phyloP scores from a whole-genome alignment of 2,888 invertebrate species.

The Incurvaria masculella region DNA sequence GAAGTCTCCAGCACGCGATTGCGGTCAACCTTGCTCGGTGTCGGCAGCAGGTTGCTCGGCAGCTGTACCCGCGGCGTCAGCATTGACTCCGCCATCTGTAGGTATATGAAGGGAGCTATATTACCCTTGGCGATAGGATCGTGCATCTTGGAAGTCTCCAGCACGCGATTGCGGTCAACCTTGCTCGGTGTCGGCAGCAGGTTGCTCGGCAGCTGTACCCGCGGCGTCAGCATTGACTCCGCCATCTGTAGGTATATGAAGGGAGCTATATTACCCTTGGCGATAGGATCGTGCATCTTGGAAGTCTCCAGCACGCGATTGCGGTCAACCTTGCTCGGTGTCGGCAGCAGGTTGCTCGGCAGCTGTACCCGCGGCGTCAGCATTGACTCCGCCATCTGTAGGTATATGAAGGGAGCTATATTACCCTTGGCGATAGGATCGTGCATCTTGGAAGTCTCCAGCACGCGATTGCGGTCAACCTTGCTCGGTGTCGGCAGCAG shows the following conservation, averaged over 20 bases:
- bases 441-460: not conserved
- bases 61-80: constrained; percentile 32
- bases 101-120: too few relatives aligned
- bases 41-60: constrained; percentile 22
- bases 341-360: constrained; percentile 22
- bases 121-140: too few relatives aligned
- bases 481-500: not conserved
- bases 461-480: not conserved
- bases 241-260: too few relatives aligned
- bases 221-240: too few relatives aligned
- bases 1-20: not conserved
- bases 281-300: constrained; percentile 9
- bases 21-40: not conserved
- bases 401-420: too few relatives aligned
- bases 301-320: not conserved
- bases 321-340: not conserved
- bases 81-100: too few relatives aligned
- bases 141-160: not conserved
- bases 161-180: not conserved
- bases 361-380: constrained; percentile 32
- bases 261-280: too few relatives aligned
- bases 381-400: too few relatives aligned
- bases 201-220: constrained; percentile 30
- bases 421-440: too few relatives aligned
- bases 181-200: not conserved